Evolutionary conservation across 2,888 invertebrate species (phyloP).

Genomic region (Andrena haemorrhoa): DNA sequence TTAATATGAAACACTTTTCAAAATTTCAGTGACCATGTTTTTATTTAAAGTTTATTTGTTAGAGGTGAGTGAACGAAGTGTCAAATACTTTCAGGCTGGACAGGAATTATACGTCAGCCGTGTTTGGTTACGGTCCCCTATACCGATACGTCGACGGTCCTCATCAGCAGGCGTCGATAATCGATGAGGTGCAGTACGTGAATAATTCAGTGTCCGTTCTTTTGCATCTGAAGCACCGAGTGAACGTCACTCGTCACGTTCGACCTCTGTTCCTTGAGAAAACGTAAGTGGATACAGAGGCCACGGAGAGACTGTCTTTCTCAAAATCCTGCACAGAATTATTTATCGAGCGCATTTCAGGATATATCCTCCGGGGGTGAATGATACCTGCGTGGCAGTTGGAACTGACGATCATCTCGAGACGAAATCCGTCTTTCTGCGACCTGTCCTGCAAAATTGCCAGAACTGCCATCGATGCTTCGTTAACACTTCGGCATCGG

Average conservation of each 20-base stretch:
- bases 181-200: slow-evolving; percentile 87
- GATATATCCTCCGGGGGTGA: slow-evolving; percentile 79
- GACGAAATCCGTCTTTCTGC: slow-evolving; percentile 86
- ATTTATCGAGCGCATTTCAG: slow-evolving; percentile 58
- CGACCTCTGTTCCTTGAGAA: slow-evolving; percentile 87
- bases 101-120: slow-evolving; percentile 87
- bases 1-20: too few relatives aligned
- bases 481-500: slow-evolving; percentile 78
- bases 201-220: slow-evolving; percentile 88
- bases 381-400: slow-evolving; percentile 88
- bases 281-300: slow-evolving; percentile 84
- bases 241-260: slow-evolving; percentile 88
- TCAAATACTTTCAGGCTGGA: slow-evolving; percentile 84
- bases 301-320: not conserved
- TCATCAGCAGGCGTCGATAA: slow-evolving; percentile 89
- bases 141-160: slow-evolving; percentile 87
- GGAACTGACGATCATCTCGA: slow-evolving; percentile 86
- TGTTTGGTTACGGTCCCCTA: slow-evolving; percentile 89
- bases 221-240: slow-evolving; percentile 87
- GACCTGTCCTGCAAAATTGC: slow-evolving; percentile 86
- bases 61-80: not conserved
- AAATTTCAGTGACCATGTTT: too few relatives aligned
- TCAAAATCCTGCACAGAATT: not conserved
- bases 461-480: slow-evolving; percentile 87
- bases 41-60: not conserved